Percentiles rank a stretch among this genome's conserved stretches.
phyloP scores from a whole-genome alignment of 2,113 vertebrate genomes.

The Galeopterus variegatus region DNA sequence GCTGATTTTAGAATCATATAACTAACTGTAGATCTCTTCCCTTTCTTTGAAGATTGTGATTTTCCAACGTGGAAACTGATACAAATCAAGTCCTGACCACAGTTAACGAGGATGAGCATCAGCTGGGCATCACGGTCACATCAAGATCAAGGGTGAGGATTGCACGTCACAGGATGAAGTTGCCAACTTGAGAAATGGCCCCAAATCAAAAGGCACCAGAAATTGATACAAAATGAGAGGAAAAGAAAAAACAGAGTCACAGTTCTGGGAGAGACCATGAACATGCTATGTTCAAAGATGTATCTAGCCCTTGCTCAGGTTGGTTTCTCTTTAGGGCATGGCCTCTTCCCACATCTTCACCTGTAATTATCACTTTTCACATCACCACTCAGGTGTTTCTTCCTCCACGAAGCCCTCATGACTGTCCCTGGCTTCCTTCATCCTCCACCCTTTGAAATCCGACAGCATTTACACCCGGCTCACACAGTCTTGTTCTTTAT shows the following conservation, averaged over 20 bases:
- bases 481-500: background rate
- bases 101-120: background rate
- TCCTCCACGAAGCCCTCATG: background rate
- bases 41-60: constrained; percentile 18
- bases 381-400: background rate
- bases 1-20: background rate
- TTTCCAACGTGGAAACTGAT: background rate
- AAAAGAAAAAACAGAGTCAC: background rate
- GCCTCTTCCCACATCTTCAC: background rate
- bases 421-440: background rate
- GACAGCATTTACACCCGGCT: background rate
- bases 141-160: background rate
- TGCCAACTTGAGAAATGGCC: background rate
- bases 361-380: background rate
- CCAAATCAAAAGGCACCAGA: background rate
- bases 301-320: background rate
- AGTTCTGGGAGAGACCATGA: background rate
- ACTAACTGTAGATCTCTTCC: background rate
- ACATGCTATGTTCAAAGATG: background rate
- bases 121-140: background rate
- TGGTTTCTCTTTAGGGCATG: background rate
- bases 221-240: background rate
- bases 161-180: background rate
- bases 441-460: background rate
- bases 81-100: background rate